A percentile compares a stretch with the other conserved stretches of the same genome.
These are phyloP conservation scores for Sminthurides aquaticus DNA, from an alignment of 2,888 invertebrate genomes.

Conservation along the genomic window DNA sequence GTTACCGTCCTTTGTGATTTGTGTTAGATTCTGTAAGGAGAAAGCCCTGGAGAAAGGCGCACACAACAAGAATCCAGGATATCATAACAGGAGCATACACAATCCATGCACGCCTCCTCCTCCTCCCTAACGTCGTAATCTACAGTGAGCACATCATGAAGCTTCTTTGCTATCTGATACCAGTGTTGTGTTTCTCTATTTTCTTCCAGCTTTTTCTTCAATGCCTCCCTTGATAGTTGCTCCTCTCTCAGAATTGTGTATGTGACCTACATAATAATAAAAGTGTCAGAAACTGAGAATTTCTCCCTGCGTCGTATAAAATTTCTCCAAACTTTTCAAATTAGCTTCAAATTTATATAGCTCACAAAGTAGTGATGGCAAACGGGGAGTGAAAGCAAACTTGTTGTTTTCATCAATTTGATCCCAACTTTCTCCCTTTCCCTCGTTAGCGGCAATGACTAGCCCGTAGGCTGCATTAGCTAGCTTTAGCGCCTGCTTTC, in stretches of 20 bases:
- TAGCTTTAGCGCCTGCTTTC: too few species aligned
- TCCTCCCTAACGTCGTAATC: too few species aligned
- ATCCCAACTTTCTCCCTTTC: background rate
- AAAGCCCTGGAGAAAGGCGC: too few species aligned
- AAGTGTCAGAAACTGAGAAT: slow-evolving; percentile 12
- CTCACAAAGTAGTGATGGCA: background rate
- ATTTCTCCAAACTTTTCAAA: background rate
- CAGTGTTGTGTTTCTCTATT: background rate
- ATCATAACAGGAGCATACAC: too few species aligned
- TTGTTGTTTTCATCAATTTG: background rate
- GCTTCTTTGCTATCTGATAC: background rate
- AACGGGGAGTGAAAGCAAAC: background rate
- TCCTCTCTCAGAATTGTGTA: background rate
- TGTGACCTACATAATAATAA: slow-evolving; percentile 17
- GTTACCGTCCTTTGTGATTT: too few species aligned
- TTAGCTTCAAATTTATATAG: background rate
- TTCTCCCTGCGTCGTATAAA: background rate
- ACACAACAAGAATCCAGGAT: too few species aligned
- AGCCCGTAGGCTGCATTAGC: background rate
- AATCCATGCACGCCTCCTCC: too few species aligned
- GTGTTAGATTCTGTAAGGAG: too few species aligned
- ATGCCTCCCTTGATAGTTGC: background rate
- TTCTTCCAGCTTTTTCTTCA: background rate
- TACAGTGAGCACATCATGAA: too few species aligned
- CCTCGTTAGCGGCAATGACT: background rate